Base-by-base conservation (phyloP, 2,888 invertebrate genomes). In the Protophormia terraenovae region DNA sequence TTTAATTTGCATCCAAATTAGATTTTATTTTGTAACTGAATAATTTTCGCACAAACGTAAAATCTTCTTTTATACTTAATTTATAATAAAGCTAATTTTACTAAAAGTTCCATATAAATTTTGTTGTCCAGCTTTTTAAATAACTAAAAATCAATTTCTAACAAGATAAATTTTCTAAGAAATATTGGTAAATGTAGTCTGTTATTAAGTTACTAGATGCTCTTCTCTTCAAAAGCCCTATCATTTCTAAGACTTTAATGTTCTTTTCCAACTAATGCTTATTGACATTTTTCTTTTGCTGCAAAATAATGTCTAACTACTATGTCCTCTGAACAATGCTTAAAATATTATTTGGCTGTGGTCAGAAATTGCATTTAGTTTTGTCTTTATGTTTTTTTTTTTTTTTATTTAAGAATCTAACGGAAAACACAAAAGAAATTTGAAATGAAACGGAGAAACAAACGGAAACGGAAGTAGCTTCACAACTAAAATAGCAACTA, bases 401-500 rank as follows among this genome's bases (percentile, higher is more conserved):
- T 41, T 32, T n/a, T 0, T 1, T 41, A 1, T 29, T 24, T 50
- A 16, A 5, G 7, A 14, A 38, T 53, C 10, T 53, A 50, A 64
- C 5, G 45, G 16, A 67, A 55, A 27, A 38, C 10, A 67, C 32
- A 60, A 50, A 47, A 38, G 10, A 71, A 38, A 45, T 47, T 77
- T 77, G 7, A 72, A 84, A 69, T 79, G 45, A 71, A 55, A n/a
- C 32, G 41, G 47, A 19, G 12, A 50, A 72, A 71, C 27, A 69
- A 69, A 32, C 73, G 84, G 84, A 84, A 84, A 71, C 75, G 84
- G 84, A 84, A 84, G 38, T 80, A 64, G 47, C 84, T 80, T 58
- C 58, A 80, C 75, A 71, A 76, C 47, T 60, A 38, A 45, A 38
- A 71, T 71, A 38, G 10, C 2, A 38, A 62, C n/a, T n/a, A n/a